These are phyloP conservation scores for Mylabris phalerata DNA, from an alignment of 1,140 invertebrate genomes.

Conservation along the genomic window DNA sequence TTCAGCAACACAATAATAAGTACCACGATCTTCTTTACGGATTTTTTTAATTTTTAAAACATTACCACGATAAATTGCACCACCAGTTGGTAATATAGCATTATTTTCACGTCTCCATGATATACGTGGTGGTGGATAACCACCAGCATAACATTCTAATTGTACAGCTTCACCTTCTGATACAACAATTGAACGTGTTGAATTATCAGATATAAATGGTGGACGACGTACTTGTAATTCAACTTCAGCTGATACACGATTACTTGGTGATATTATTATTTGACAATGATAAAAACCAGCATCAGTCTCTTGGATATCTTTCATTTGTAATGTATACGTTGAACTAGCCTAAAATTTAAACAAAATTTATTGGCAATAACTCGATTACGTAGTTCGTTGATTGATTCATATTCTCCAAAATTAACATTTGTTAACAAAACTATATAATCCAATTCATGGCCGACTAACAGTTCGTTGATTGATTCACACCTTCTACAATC, in stretches of 20 bases:
- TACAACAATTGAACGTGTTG: slow-evolving; percentile 77
- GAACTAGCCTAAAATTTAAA: slow-evolving; percentile 33
- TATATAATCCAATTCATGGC: too few species aligned
- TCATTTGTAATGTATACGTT: slow-evolving; percentile 58
- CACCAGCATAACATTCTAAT: slow-evolving; percentile 82
- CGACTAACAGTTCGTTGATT: too few species aligned
- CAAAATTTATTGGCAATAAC: too few species aligned
- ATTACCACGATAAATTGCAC: slow-evolving; percentile 75
- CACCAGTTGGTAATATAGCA: slow-evolving; percentile 82
- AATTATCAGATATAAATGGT: slow-evolving; percentile 89
- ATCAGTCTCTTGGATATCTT: slow-evolving; percentile 91
- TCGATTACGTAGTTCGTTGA: too few species aligned
- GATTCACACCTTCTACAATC: too few species aligned
- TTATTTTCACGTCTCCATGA: slow-evolving; percentile 91
- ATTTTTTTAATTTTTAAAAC: slow-evolving; percentile 71
- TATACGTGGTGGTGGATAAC: slow-evolving; percentile 73
- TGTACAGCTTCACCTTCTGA: slow-evolving; percentile 73
- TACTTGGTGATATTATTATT: slow-evolving; percentile 70
- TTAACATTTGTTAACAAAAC: too few species aligned
- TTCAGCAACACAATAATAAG: slow-evolving; percentile 90
- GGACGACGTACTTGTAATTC: slow-evolving; percentile 76
- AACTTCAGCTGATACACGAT: slow-evolving; percentile 74
- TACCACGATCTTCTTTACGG: slow-evolving; percentile 83
- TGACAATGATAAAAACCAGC: slow-evolving; percentile 83
- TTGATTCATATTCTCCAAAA: too few species aligned